phyloP scores from a whole-genome alignment of 2,797 vertebrate genomes.

The Microtus californicus region DNA sequence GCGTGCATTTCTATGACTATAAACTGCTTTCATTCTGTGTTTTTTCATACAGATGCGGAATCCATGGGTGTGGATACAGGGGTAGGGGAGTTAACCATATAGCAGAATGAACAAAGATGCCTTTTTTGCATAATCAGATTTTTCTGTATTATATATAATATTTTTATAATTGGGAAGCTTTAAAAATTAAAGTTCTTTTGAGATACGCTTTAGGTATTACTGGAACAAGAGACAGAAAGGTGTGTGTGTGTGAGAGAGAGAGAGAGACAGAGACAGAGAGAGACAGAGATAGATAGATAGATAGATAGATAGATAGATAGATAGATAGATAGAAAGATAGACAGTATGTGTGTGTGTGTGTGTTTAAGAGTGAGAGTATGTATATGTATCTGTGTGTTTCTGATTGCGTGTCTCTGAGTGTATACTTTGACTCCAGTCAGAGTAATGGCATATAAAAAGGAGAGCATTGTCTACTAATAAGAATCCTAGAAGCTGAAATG shows the following conservation, averaged over 20 bases:
- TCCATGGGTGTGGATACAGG: neutral
- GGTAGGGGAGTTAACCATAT: neutral
- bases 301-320: no score
- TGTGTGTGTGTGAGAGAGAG: neutral
- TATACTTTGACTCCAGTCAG: neutral
- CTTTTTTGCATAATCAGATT: neutral
- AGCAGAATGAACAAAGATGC: neutral
- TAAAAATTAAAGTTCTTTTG: neutral
- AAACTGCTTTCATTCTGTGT: neutral
- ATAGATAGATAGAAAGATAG: neutral
- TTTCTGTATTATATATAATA: constrained; percentile 12
- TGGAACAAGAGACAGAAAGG: neutral
- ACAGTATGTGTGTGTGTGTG: neutral
- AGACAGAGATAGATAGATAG: no score
- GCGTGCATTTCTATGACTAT: neutral
- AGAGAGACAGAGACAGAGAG: no score
- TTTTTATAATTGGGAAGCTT: neutral
- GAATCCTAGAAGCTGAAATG: constrained; percentile 25
- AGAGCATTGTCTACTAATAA: neutral
- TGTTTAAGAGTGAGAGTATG: neutral
- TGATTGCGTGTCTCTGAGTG: neutral
- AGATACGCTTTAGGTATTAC: neutral
- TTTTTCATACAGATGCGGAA: neutral
- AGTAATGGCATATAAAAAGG: neutral
- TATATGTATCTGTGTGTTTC: neutral